phyloP scores from a whole-genome alignment of 2,888 invertebrate genomes.

The Podabrus alpinus region DNA sequence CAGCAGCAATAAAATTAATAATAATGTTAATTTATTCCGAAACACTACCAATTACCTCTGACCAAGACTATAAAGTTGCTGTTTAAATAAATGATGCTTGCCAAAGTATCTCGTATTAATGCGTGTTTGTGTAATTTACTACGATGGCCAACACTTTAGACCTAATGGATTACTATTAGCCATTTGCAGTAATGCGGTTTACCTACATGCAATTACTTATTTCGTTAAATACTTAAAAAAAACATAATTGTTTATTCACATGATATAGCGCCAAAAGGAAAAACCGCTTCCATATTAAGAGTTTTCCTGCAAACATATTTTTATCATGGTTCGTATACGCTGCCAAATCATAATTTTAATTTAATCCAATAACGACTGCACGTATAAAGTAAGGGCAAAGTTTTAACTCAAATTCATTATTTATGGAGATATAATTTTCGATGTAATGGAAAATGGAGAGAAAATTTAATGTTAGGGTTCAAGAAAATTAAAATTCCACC shows the following conservation, averaged over 20 bases:
- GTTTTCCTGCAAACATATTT: background rate
- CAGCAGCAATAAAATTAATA: constrained; percentile 19
- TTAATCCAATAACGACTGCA: background rate
- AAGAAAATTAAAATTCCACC: background rate
- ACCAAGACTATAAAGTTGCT: constrained; percentile 35
- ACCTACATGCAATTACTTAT: constrained; percentile 18
- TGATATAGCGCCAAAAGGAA: background rate
- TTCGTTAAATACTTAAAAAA: constrained; percentile 5
- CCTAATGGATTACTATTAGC: constrained; percentile 14
- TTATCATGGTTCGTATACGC: background rate
- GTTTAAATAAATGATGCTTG: constrained; percentile 37
- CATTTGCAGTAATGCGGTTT: constrained; percentile 18
- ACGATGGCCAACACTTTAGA: constrained; percentile 32
- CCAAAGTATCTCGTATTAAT: constrained; percentile 26
- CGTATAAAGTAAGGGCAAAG: background rate
- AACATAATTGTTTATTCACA: background rate
- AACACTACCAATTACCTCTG: constrained; percentile 38
- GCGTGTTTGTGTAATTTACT: constrained; percentile 37
- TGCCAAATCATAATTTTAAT: background rate
- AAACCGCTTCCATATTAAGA: background rate
- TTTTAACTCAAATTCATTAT: background rate
- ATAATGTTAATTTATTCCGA: constrained; percentile 35
- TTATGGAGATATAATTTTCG: background rate
- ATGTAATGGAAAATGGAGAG: background rate
- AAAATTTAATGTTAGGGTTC: background rate